Percentiles rank a stretch among this genome's conserved stretches.
Conservation (phyloP, 2,888 invertebrate species). For the Drepanosiphum platanoidis region DNA sequence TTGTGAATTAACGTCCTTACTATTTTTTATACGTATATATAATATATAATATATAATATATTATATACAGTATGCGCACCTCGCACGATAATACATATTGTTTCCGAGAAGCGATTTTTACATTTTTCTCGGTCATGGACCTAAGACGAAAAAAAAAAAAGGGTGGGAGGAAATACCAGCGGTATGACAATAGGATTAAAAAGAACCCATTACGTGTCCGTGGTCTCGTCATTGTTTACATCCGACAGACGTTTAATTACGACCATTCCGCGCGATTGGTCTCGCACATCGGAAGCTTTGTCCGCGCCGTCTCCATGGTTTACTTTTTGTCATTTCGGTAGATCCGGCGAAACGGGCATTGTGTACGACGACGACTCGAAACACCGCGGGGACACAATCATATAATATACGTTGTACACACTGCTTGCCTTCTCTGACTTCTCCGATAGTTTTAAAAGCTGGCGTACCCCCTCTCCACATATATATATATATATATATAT, state of each 20-base stretch:
- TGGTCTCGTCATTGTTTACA: conserved; percentile 48
- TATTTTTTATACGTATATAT: neutral
- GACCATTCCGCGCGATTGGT: conserved; percentile 56
- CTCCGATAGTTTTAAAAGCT: neutral
- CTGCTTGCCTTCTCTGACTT: neutral
- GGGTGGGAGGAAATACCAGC: conserved; percentile 27
- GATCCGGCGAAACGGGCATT: neutral
- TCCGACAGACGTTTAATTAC: conserved; percentile 56
- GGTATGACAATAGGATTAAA: conserved; percentile 54
- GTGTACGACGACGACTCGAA: neutral
- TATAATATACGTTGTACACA: neutral
- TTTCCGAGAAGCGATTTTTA: conserved; percentile 46
- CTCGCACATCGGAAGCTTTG: conserved; percentile 55
- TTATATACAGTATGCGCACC: neutral
- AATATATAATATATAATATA: too few relatives aligned
- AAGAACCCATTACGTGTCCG: conserved; percentile 47
- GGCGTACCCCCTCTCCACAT: neutral
- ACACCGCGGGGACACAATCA: neutral
- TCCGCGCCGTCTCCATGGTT: conserved; percentile 12
- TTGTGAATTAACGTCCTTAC: conserved; percentile 9
- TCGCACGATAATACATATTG: neutral
- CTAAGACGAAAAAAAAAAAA: conserved; percentile 32
- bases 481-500: too few relatives aligned
- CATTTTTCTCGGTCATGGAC: conserved; percentile 59
- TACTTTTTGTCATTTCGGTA: conserved; percentile 9